A percentile compares a stretch with the other conserved stretches of the same genome.
Conservation (phyloP, 2,113 vertebrate species). For the Lepus europaeus region DNA sequence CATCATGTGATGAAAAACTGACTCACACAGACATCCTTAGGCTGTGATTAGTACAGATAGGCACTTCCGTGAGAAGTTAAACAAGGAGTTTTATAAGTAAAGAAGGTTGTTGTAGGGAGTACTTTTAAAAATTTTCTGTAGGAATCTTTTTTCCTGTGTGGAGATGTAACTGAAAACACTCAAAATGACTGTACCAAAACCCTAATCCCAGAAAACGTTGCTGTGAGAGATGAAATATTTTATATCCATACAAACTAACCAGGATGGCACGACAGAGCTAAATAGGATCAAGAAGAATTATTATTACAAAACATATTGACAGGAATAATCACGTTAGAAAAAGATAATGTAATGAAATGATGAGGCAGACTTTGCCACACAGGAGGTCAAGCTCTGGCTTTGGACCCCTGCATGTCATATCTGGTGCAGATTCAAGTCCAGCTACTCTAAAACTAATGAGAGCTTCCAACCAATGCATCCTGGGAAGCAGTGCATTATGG, state of each 20-base stretch:
- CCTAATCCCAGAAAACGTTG: background rate
- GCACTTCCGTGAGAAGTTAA: background rate
- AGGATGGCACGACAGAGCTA: background rate
- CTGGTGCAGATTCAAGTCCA: no score
- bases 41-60: background rate
- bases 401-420: no score
- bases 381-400: no score
- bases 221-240: background rate
- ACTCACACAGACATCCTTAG: background rate
- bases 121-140: background rate
- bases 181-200: background rate
- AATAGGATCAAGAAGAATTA: conserved; percentile 7
- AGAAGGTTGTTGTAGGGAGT: background rate
- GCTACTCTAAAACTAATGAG: no score
- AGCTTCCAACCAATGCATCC: no score
- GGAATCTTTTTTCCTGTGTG: background rate
- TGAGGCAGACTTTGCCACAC: no score
- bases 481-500: no score
- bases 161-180: background rate
- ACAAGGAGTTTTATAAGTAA: background rate
- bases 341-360: background rate
- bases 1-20: no score
- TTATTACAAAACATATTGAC: conserved; percentile 19
- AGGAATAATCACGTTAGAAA: background rate
- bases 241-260: background rate